phyloP scores from a whole-genome alignment of 1,140 invertebrate genomes.

The Oscheius sp. region DNA sequence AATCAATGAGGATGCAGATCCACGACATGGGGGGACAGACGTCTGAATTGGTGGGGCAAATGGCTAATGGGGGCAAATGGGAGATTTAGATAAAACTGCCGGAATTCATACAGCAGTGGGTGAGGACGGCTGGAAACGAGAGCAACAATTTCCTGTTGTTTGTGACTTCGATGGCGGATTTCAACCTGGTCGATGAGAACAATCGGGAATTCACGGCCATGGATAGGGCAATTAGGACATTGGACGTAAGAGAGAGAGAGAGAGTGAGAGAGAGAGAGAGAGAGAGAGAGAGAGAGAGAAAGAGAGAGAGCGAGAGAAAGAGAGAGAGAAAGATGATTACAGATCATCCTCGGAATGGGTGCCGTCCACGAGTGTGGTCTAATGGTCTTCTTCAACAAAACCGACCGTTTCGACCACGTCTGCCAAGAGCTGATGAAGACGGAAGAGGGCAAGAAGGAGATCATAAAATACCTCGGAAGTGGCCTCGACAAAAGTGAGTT shows the following conservation, averaged over 20 bases:
- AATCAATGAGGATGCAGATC: slow-evolving; percentile 42
- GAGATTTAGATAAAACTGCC: slow-evolving; percentile 41
- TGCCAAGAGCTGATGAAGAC: slow-evolving; percentile 22
- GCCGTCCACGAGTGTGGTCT: slow-evolving; percentile 49
- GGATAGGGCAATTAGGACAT: slow-evolving; percentile 44
- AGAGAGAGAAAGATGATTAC: not conserved
- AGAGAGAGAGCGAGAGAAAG: not conserved
- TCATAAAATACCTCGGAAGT: slow-evolving; percentile 12
- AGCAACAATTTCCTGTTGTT: slow-evolving; percentile 46
- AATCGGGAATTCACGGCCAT: slow-evolving; percentile 44
- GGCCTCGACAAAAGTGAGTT: not conserved
- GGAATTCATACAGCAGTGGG: slow-evolving; percentile 45
- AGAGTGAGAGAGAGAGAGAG: not conserved
- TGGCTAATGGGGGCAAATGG: not conserved
- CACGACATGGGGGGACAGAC: slow-evolving; percentile 50
- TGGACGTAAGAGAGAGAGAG: slow-evolving; percentile 18
- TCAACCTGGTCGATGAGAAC: slow-evolving; percentile 45
- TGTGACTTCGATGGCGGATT: slow-evolving; percentile 51
- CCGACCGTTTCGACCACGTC: slow-evolving; percentile 41
- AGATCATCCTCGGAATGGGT: slow-evolving; percentile 43
- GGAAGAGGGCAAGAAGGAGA: slow-evolving; percentile 16
- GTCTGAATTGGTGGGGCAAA: slow-evolving; percentile 40
- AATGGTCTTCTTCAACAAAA: slow-evolving; percentile 53
- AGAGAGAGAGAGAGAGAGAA: not conserved
- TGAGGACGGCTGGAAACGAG: slow-evolving; percentile 25